Evolutionary conservation across 2,888 invertebrate genomes (phyloP).

Genomic region (Agrochola macilenta): DNA sequence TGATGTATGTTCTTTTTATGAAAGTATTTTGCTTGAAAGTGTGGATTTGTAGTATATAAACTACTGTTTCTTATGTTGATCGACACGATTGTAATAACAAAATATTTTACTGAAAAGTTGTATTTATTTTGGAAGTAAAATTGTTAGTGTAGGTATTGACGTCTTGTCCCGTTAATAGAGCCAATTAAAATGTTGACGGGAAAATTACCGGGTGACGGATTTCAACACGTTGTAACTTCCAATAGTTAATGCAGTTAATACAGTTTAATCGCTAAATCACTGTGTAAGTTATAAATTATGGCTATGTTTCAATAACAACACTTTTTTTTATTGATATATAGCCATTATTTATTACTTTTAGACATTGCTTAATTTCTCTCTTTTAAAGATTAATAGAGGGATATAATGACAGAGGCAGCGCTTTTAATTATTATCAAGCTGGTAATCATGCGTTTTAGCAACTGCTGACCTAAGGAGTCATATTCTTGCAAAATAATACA

Average conservation of each 20-base stretch:
- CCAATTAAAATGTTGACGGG: slow-evolving; percentile 4
- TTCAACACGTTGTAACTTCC: slow-evolving; percentile 6
- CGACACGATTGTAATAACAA: background rate
- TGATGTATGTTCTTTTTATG: background rate
- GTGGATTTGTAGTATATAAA: background rate
- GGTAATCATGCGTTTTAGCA: too few relatives aligned
- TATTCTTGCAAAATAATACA: background rate
- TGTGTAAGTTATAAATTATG: background rate
- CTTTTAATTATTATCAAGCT: background rate
- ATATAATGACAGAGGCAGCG: too few relatives aligned
- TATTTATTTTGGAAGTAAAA: background rate
- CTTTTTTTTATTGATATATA: background rate
- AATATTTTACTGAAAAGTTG: background rate
- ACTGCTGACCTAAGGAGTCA: too few relatives aligned
- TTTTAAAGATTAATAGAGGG: background rate
- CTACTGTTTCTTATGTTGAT: background rate
- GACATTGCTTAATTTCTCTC: too few relatives aligned
- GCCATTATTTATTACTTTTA: background rate
- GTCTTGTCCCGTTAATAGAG: background rate
- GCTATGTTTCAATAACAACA: background rate
- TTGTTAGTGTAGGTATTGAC: background rate
- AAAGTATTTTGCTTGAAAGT: background rate
- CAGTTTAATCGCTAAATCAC: background rate
- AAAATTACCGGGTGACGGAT: background rate
- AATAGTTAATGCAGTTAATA: background rate